Evolutionary conservation across 1,140 invertebrate genomes (phyloP).

Genomic region (Neoseiulus cucumeris): DNA sequence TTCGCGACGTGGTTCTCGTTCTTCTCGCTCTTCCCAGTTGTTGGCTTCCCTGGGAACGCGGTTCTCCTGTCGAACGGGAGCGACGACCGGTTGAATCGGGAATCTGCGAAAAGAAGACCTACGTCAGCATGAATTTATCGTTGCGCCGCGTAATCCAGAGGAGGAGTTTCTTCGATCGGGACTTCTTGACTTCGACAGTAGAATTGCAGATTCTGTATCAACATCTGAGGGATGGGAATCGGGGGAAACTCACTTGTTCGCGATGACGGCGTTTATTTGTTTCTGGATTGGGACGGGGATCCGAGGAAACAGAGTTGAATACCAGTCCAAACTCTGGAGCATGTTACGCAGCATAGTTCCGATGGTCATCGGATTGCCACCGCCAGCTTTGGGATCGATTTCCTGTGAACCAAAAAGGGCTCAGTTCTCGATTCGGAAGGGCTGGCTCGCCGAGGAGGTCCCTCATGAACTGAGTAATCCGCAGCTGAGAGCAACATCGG

Average conservation of each 20-base stretch:
- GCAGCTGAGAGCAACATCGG: neutral
- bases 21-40: neutral
- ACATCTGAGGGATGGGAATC: neutral
- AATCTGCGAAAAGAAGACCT: neutral
- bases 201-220: neutral
- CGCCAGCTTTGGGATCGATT: conserved; percentile 88
- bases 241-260: neutral
- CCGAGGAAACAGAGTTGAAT: conserved; percentile 88
- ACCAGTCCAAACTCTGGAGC: conserved; percentile 91
- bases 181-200: neutral
- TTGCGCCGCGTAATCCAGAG: neutral
- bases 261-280: conserved; percentile 25
- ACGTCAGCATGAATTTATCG: neutral
- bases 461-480: neutral
- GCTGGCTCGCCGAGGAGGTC: neutral
- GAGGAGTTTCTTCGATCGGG: neutral
- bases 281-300: conserved; percentile 98
- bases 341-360: conserved; percentile 82
- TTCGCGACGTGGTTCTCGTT: neutral
- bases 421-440: neutral
- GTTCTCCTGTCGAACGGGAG: neutral
- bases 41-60: neutral
- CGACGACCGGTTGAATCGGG: neutral
- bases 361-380: conserved; percentile 78
- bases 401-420: conserved; percentile 35